phyloP scores from a whole-genome alignment of 2,888 invertebrate species.

The Drosophila lacicola region DNA sequence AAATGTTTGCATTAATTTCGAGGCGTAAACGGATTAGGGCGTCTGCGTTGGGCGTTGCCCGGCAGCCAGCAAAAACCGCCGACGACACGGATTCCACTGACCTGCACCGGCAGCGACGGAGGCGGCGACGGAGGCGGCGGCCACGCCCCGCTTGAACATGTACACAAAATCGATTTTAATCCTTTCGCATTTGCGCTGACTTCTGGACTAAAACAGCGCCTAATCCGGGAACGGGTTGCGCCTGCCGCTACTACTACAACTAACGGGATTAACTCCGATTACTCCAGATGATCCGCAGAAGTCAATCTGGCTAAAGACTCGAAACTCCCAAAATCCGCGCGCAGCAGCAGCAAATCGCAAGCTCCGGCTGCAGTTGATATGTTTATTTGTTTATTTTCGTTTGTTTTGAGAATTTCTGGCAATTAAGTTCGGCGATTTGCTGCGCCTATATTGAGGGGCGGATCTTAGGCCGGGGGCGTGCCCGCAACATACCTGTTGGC shows the following conservation, averaged over 20 bases:
- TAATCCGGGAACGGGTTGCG: constrained; percentile 65
- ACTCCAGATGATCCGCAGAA: constrained; percentile 78
- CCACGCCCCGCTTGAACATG: constrained; percentile 26
- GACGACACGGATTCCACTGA: constrained; percentile 42
- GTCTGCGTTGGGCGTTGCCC: constrained; percentile 67
- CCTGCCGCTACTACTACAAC: constrained; percentile 33
- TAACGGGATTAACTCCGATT: constrained; percentile 80
- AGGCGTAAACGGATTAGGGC: constrained; percentile 79
- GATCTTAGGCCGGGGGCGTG: constrained; percentile 68
- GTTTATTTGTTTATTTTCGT: constrained; percentile 82
- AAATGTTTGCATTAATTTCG: constrained; percentile 79
- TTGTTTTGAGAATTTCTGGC: constrained; percentile 82
- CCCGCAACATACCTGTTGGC: constrained; percentile 46
- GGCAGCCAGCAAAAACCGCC: constrained; percentile 68
- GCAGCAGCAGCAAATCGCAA: constrained; percentile 2
- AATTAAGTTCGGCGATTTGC: constrained; percentile 70
- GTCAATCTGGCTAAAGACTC: constrained; percentile 47
- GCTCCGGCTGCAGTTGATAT: constrained; percentile 25
- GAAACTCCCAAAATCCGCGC: constrained; percentile 48
- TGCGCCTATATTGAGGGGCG: constrained; percentile 44
- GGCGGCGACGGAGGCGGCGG: constrained; percentile 9
- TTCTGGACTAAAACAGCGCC: constrained; percentile 60
- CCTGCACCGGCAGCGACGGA: constrained; percentile 30
- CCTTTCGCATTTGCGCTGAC: constrained; percentile 77
- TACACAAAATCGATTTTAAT: constrained; percentile 44